Conservation (phyloP, 2,113 vertebrate genomes). For the Tamias sibiricus region DNA sequence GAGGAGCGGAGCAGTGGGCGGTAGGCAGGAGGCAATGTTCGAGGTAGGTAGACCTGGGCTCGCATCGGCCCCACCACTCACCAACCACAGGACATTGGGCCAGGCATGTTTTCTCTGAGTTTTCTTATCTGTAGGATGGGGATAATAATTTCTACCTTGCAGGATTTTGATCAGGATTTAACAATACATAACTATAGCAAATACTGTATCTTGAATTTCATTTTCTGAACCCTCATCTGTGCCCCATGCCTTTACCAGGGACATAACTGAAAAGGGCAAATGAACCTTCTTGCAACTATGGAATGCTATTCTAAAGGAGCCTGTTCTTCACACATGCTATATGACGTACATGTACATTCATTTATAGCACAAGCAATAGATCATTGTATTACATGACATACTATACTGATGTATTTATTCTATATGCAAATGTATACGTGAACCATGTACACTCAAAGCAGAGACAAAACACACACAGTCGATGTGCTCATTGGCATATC, state of each 20-base stretch:
- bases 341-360: background rate
- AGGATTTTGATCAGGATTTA: background rate
- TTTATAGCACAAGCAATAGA: background rate
- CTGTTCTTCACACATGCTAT: background rate
- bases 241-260: background rate
- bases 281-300: background rate
- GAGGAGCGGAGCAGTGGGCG: background rate
- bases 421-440: background rate
- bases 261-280: background rate
- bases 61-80: background rate
- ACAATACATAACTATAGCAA: background rate
- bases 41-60: background rate
- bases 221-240: background rate
- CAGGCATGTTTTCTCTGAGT: background rate
- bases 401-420: background rate
- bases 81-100: accelerated
- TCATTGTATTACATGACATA: background rate
- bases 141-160: background rate
- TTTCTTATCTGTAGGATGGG: background rate
- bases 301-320: background rate
- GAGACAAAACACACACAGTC: background rate
- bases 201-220: background rate
- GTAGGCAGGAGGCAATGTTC: accelerated
- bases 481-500: background rate
- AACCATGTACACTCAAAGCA: background rate